Conservation (phyloP, 1,140 invertebrate species). For the Nautilus pompilius region DNA sequence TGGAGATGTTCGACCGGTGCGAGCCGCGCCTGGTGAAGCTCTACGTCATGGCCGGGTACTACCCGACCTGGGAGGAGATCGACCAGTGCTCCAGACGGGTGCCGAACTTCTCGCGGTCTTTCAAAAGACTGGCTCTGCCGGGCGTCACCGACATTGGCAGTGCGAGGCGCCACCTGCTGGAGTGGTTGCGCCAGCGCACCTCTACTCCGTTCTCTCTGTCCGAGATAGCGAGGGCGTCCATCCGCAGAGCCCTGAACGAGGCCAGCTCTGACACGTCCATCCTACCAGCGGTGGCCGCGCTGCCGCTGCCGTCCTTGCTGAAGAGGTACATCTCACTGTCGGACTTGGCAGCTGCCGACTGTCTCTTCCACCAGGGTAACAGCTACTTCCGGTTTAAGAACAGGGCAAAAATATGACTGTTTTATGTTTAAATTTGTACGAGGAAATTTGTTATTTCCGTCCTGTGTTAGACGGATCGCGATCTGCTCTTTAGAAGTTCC, state of each 20-base stretch:
- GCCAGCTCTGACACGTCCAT: constrained; percentile 33
- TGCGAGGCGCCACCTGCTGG: constrained; percentile 26
- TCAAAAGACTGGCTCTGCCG: constrained; percentile 30
- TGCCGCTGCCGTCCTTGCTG: constrained; percentile 29
- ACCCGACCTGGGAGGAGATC: constrained; percentile 36
- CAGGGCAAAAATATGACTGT: neutral
- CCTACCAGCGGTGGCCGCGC: constrained; percentile 21
- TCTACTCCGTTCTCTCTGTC: constrained; percentile 23
- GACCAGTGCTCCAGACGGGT: constrained; percentile 36
- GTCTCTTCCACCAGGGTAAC: neutral
- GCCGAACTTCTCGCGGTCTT: constrained; percentile 40
- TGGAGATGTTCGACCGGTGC: constrained; percentile 43
- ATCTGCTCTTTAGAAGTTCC: neutral
- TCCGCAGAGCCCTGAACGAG: constrained; percentile 28
- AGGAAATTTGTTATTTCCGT: neutral
- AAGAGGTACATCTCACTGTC: constrained; percentile 29
- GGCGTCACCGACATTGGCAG: constrained; percentile 21
- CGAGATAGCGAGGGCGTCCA: constrained; percentile 30
- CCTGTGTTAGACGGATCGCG: neutral
- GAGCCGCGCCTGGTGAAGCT: constrained; percentile 38
- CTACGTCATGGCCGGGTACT: constrained; percentile 36
- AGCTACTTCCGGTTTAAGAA: neutral
- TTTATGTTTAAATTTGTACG: neutral
- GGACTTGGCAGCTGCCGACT: constrained; percentile 11
- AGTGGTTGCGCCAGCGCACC: constrained; percentile 27